Evolutionary conservation across 2,888 invertebrate species (phyloP).

Genomic region (Patella ulyssiponensis): DNA sequence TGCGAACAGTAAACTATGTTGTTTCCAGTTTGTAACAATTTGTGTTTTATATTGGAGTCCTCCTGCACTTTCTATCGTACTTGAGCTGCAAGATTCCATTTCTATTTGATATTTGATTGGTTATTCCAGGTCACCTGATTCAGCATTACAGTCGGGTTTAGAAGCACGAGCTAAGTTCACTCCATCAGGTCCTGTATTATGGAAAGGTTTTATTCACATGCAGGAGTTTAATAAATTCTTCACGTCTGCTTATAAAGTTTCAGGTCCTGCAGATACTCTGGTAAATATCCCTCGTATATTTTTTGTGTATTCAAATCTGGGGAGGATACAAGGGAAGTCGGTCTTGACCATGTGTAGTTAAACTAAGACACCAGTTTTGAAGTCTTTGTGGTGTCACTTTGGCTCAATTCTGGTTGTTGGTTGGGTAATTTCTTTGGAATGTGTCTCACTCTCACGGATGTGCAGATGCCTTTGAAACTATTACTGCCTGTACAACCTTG

Average conservation of each 20-base stretch:
- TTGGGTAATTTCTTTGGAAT: too few species aligned
- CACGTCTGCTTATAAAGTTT: conserved; percentile 85
- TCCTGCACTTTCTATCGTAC: neutral
- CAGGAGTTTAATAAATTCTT: conserved; percentile 91
- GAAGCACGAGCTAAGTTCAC: conserved; percentile 53
- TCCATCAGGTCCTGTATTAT: conserved; percentile 75
- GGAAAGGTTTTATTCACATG: conserved; percentile 91
- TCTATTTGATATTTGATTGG: neutral
- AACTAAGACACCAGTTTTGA: too few species aligned
- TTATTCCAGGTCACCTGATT: conserved; percentile 66
- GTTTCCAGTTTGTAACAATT: neutral
- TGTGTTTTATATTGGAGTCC: neutral
- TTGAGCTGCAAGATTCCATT: neutral
- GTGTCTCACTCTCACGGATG: too few species aligned
- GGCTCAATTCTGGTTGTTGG: too few species aligned
- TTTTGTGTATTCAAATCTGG: too few species aligned
- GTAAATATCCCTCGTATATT: conserved; percentile 31
- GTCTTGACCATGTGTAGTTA: too few species aligned
- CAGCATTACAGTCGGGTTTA: conserved; percentile 61
- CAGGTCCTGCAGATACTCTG: conserved; percentile 70
- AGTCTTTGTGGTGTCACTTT: too few species aligned
- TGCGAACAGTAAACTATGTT: too few species aligned
- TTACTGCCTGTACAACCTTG: too few species aligned
- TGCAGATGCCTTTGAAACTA: too few species aligned
- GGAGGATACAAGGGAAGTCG: too few species aligned